A percentile compares a stretch with the other conserved stretches of the same genome.
Conservation (phyloP, 2,113 vertebrate genomes). For the Maccullochella peelii region DNA sequence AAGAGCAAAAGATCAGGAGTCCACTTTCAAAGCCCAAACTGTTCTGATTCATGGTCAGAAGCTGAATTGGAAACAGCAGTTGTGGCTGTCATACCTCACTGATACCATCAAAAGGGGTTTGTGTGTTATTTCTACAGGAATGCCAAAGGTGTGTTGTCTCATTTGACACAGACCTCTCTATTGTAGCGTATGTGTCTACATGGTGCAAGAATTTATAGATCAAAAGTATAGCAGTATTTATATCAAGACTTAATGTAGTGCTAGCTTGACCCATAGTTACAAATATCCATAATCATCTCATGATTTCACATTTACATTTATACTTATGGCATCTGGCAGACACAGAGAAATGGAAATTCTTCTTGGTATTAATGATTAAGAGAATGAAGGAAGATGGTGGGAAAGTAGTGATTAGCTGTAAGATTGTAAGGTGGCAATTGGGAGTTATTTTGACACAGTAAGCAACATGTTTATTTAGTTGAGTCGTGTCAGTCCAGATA, state of each 20-base stretch:
- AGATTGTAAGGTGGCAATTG: too few species aligned
- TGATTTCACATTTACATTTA: background rate
- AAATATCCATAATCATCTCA: background rate
- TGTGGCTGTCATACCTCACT: conserved; percentile 34
- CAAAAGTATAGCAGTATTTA: background rate
- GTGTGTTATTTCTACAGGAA: conserved; percentile 33
- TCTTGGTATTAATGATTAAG: background rate
- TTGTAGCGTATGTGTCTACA: background rate
- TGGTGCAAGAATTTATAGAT: background rate
- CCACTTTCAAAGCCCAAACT: conserved; percentile 59
- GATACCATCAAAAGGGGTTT: conserved; percentile 29
- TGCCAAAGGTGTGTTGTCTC: conserved; percentile 31
- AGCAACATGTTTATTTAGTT: background rate
- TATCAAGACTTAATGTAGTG: background rate
- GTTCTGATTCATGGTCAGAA: conserved; percentile 56
- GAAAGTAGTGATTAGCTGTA: background rate
- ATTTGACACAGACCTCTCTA: conserved; percentile 19
- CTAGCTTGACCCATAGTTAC: background rate
- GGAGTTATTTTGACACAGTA: background rate
- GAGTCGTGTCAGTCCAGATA: too few species aligned
- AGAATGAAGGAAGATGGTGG: background rate
- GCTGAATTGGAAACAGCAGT: conserved; percentile 64
- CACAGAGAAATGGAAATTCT: background rate
- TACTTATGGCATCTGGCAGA: background rate
- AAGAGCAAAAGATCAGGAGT: conserved; percentile 48